Conservation (phyloP, 2,888 invertebrate genomes). For the Petrolisthes manimaculis region DNA sequence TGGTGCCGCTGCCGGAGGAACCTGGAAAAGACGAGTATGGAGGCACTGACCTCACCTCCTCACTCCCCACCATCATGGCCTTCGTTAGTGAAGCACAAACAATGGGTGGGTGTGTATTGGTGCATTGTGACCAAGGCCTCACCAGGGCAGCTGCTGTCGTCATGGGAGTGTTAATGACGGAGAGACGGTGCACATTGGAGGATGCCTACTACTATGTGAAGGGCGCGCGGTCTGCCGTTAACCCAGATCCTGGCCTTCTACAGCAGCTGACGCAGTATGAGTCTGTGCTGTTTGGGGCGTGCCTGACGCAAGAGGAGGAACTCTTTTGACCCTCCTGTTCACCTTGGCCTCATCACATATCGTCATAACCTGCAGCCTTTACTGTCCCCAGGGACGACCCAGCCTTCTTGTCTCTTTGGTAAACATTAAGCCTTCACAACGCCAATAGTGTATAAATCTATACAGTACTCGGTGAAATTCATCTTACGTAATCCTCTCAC, state of each 20-base stretch:
- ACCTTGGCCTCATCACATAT: constrained; percentile 37
- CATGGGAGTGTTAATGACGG: constrained; percentile 64
- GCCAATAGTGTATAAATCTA: no score
- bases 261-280: constrained; percentile 61
- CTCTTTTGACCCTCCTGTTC: constrained; percentile 60
- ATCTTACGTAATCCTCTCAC: no score
- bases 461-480: no score
- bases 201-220: constrained; percentile 65
- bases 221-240: constrained; percentile 62
- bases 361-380: constrained; percentile 52
- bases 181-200: constrained; percentile 62
- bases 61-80: constrained; percentile 65
- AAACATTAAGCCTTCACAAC: no score
- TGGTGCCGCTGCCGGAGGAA: constrained; percentile 66
- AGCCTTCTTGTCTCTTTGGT: constrained; percentile 34
- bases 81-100: constrained; percentile 67
- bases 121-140: constrained; percentile 67
- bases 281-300: constrained; percentile 58
- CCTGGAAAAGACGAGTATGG: constrained; percentile 35
- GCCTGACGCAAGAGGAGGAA: constrained; percentile 60
- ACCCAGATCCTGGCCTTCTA: constrained; percentile 55
- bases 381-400: neutral
- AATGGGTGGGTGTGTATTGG: constrained; percentile 67
- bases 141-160: constrained; percentile 60
- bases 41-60: constrained; percentile 62